Conservation (phyloP, 2,888 invertebrate genomes). For the Machimus atricapillus region DNA sequence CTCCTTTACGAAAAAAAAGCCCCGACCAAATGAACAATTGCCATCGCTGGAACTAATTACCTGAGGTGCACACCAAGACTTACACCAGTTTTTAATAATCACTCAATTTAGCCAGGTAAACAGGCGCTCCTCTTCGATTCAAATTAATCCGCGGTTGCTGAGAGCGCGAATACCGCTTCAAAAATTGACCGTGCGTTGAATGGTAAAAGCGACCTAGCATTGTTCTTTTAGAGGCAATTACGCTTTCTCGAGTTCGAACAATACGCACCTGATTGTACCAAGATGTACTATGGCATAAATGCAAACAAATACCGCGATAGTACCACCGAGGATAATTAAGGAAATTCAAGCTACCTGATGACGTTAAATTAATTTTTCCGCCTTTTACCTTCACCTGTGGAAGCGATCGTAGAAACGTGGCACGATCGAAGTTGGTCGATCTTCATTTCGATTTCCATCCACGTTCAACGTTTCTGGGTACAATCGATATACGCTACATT, state of each 20-base stretch:
- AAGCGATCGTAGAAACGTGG: not conserved
- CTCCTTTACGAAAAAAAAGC: not conserved
- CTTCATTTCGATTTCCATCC: not conserved
- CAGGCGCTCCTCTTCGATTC: constrained; percentile 1
- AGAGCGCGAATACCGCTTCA: not conserved
- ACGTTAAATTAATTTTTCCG: not conserved
- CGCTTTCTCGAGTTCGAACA: not conserved
- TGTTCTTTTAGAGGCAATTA: not conserved
- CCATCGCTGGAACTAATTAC: not conserved
- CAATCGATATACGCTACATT: not conserved
- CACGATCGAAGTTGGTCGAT: not conserved
- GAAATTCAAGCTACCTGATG: constrained; percentile 3
- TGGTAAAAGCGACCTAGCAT: not conserved
- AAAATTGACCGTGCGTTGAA: not conserved
- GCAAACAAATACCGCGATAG: not conserved
- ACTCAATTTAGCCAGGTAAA: not conserved
- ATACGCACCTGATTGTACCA: not conserved
- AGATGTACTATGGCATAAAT: not conserved
- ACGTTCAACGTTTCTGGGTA: not conserved
- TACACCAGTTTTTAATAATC: not conserved
- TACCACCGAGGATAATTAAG: not conserved
- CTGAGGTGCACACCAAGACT: not conserved
- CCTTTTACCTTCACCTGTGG: not conserved
- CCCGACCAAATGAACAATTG: not conserved
- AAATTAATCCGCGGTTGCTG: not conserved